These are phyloP conservation scores for Sebastiscus albofasciatus DNA, from an alignment of 2,797 vertebrate genomes.

Conservation along the genomic window DNA sequence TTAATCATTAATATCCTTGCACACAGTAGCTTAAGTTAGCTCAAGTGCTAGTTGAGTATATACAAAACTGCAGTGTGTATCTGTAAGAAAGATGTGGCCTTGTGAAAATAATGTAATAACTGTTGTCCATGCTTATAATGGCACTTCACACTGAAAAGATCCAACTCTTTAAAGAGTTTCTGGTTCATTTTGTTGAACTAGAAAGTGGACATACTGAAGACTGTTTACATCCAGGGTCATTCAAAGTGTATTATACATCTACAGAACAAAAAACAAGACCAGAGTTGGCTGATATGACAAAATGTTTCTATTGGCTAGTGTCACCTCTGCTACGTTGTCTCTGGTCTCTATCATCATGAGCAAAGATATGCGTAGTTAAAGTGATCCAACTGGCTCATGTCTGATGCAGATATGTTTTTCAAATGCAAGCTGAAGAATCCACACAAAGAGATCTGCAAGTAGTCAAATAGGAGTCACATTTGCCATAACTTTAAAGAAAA, in stretches of 20 bases:
- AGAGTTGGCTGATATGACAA: neutral
- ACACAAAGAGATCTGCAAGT: neutral
- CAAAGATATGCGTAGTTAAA: neutral
- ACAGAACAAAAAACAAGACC: neutral
- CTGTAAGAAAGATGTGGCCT: neutral
- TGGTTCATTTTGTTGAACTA: neutral
- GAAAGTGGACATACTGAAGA: neutral
- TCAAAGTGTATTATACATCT: neutral
- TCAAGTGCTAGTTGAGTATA: neutral
- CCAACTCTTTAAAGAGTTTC: neutral
- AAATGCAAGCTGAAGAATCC: neutral
- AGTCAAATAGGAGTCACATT: neutral
- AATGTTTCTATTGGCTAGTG: neutral
- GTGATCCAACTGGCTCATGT: neutral
- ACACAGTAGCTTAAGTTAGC: neutral
- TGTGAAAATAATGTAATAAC: neutral
- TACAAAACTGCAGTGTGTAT: neutral
- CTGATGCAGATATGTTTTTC: neutral
- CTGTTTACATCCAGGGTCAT: neutral
- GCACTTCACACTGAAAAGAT: neutral
- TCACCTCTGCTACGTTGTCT: neutral
- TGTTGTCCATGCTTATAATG: neutral
- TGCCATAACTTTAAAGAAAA: neutral
- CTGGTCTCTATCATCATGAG: neutral
- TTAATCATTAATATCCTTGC: conserved; percentile 19